A percentile compares a stretch with the other conserved stretches of the same genome.
Conservation (phyloP, 1,140 invertebrate genomes). For the Agrypnia vestita region DNA sequence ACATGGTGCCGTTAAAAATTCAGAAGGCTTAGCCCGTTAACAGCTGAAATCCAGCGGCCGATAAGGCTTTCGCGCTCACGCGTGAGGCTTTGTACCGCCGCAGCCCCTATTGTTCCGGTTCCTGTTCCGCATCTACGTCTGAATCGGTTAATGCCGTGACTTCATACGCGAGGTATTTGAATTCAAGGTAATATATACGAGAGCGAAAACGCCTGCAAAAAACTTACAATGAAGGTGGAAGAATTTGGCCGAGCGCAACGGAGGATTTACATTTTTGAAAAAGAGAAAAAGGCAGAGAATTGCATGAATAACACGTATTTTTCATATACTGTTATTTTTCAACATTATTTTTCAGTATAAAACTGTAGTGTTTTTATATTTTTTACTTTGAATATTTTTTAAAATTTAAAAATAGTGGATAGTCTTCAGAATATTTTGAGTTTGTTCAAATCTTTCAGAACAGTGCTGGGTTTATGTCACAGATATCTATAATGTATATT, state of each 20-base stretch:
- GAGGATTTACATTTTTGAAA: neutral
- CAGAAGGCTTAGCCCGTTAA: constrained; percentile 10
- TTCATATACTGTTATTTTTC: no score
- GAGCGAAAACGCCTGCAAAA: neutral
- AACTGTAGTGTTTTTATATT: no score
- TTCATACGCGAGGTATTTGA: constrained; percentile 17
- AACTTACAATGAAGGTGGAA: constrained; percentile 1
- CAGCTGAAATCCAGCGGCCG: neutral
- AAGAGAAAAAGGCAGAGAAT: no score
- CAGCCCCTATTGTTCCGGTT: constrained; percentile 28
- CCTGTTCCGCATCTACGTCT: constrained; percentile 24
- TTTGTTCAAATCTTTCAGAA: no score
- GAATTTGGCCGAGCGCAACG: neutral
- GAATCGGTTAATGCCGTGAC: constrained; percentile 44
- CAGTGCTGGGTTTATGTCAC: no score
- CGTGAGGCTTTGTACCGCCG: constrained; percentile 27
- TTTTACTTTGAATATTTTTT: no score
- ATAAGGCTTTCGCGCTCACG: constrained; percentile 38
- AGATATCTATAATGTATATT: no score
- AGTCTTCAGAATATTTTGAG: no score
- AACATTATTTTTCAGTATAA: no score
- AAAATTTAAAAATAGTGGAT: no score
- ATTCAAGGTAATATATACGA: neutral
- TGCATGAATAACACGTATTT: no score
- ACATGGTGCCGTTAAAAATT: constrained; percentile 34